Evolutionary conservation across 2,113 vertebrate species (phyloP).

Genomic region (Gymnorhina tibicen): DNA sequence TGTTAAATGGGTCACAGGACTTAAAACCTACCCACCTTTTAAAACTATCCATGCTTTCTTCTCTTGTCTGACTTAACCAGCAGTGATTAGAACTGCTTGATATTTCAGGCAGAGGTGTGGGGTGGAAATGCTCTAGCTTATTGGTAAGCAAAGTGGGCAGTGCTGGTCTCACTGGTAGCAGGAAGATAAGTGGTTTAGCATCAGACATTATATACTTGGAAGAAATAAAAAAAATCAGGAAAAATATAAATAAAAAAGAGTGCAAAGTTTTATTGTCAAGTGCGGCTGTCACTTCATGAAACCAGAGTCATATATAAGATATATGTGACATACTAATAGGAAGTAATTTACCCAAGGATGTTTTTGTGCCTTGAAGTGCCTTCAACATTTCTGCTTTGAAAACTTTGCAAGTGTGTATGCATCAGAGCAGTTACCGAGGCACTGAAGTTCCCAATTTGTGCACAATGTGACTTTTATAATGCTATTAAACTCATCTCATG

Average conservation of each 20-base stretch:
- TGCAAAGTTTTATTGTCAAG: conserved; percentile 81
- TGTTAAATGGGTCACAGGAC: background rate
- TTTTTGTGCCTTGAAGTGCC: conserved; percentile 81
- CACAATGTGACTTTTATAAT: conserved; percentile 81
- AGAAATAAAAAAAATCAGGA: conserved; percentile 65
- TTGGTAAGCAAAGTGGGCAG: conserved; percentile 23
- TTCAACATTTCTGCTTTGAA: conserved; percentile 70
- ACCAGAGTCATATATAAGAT: conserved; percentile 79
- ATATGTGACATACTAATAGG: conserved; percentile 85
- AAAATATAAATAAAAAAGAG: conserved; percentile 80
- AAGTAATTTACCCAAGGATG: conserved; percentile 85
- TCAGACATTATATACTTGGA: conserved; percentile 62
- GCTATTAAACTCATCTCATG: conserved; percentile 74
- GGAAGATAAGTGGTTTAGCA: conserved; percentile 43
- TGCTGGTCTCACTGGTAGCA: conserved; percentile 16
- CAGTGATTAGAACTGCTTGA: background rate
- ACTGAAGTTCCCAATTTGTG: conserved; percentile 75
- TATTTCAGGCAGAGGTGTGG: background rate
- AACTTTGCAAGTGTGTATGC: conserved; percentile 73
- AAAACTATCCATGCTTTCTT: background rate
- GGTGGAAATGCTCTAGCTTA: background rate
- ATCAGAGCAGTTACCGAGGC: conserved; percentile 58
- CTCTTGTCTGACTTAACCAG: background rate
- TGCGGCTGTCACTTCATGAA: conserved; percentile 77
- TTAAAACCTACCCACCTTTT: background rate